Evolutionary conservation across 2,797 vertebrate species (phyloP).

Genomic region (Gobionotothen gibberifrons): DNA sequence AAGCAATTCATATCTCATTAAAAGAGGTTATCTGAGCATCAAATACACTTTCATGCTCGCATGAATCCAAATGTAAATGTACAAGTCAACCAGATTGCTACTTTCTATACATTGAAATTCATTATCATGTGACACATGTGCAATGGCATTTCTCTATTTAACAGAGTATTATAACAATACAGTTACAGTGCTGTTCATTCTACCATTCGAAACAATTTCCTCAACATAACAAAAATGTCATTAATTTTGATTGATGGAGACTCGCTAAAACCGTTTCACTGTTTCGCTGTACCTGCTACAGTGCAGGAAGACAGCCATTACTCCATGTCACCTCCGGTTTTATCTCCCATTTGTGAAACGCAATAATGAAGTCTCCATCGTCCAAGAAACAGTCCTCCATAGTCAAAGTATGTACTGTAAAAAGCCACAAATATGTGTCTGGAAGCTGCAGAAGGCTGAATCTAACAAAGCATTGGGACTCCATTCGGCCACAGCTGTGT

Average conservation of each 20-base stretch:
- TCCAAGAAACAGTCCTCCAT: constrained; percentile 21
- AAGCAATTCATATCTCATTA: constrained; percentile 6
- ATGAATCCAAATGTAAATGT: constrained; percentile 17
- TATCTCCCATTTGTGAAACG: constrained; percentile 71
- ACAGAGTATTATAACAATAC: constrained; percentile 24
- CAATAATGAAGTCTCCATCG: constrained; percentile 66
- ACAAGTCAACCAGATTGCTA: constrained; percentile 1
- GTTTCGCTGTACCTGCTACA: constrained; percentile 81
- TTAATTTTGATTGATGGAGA: constrained; percentile 83
- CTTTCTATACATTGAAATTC: constrained; percentile 11
- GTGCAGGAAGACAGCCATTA: constrained; percentile 76
- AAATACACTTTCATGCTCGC: constrained; percentile 10
- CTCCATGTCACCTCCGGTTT: constrained; percentile 75
- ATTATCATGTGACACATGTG: constrained; percentile 11
- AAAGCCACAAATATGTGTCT: constrained; percentile 27
- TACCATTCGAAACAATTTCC: constrained; percentile 63
- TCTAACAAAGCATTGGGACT: constrained; percentile 22
- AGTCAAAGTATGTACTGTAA: constrained; percentile 22
- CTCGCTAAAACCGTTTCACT: constrained; percentile 69
- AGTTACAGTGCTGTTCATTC: constrained; percentile 28
- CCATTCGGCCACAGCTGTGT: constrained; percentile 20
- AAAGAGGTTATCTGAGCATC: not conserved
- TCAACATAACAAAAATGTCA: constrained; percentile 64
- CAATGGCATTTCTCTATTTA: constrained; percentile 30
- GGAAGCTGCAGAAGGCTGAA: constrained; percentile 23